Conservation (phyloP, 2,888 invertebrate species). For the Athripsodes cinereus region DNA sequence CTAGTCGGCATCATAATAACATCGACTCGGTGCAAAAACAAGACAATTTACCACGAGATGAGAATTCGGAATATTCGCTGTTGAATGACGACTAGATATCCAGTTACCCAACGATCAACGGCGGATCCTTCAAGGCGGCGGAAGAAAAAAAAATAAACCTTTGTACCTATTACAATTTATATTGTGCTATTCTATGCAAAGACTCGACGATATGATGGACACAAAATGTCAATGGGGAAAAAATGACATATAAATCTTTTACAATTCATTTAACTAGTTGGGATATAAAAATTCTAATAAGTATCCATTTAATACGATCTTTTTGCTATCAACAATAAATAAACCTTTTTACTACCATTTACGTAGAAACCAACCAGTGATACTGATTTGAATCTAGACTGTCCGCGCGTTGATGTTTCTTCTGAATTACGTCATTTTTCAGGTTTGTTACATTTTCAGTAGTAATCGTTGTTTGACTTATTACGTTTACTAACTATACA, state of each 20-base stretch:
- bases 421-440: conserved; percentile 18
- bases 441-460: conserved; percentile 9
- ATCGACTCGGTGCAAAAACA: conserved; percentile 8
- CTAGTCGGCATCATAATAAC: conserved; percentile 8
- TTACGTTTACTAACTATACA: neutral
- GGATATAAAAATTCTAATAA: no score
- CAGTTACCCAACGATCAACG: neutral
- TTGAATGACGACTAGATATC: conserved; percentile 12
- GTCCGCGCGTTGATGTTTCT: conserved; percentile 23
- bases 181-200: neutral
- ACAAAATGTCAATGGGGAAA: no score
- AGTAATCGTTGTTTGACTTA: conserved; percentile 2
- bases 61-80: conserved; percentile 19
- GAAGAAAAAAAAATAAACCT: neutral
- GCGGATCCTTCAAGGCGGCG: conserved; percentile 7
- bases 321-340: no score
- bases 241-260: no score
- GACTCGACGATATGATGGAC: neutral
- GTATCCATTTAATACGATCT: no score
- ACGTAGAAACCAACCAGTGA: no score
- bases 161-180: neutral
- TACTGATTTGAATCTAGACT: no score
- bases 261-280: no score
- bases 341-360: no score
- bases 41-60: conserved; percentile 5